Evolutionary conservation across 2,113 vertebrate species (phyloP).

Genomic region (Poeciliopsis prolifica): DNA sequence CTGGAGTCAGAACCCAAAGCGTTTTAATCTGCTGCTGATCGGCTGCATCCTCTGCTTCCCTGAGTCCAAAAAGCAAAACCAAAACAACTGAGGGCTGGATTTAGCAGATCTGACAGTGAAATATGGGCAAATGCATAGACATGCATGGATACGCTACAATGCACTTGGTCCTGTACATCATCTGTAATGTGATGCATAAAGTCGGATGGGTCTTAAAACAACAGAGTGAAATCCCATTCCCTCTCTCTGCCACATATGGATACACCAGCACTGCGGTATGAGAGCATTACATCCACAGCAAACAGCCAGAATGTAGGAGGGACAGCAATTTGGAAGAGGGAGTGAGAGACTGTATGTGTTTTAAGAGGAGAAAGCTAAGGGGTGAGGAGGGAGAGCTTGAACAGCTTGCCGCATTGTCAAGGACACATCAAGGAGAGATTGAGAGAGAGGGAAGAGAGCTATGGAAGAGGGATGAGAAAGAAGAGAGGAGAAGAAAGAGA

Average conservation of each 20-base stretch:
- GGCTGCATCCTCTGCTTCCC: slow-evolving; percentile 20
- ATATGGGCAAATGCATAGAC: neutral
- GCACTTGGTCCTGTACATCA: slow-evolving; percentile 34
- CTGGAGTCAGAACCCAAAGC: neutral
- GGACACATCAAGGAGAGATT: slow-evolving; percentile 84
- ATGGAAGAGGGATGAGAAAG: slow-evolving; percentile 41
- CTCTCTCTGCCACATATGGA: slow-evolving; percentile 44
- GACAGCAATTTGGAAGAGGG: slow-evolving; percentile 33
- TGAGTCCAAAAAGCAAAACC: neutral
- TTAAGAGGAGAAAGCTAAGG: slow-evolving; percentile 16
- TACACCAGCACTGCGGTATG: slow-evolving; percentile 64
- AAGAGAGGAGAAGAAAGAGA: slow-evolving; percentile 39
- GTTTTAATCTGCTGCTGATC: slow-evolving; percentile 18
- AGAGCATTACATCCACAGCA: slow-evolving; percentile 57
- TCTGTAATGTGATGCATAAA: slow-evolving; percentile 49
- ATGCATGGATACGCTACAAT: slow-evolving; percentile 24
- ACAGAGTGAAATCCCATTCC: slow-evolving; percentile 1
- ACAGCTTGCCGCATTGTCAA: slow-evolving; percentile 86
- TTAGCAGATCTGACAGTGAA: slow-evolving; percentile 13
- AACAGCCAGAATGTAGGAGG: slow-evolving; percentile 48
- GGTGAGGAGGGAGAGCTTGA: slow-evolving; percentile 73
- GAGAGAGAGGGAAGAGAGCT: slow-evolving; percentile 61
- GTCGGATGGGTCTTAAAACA: slow-evolving; percentile 38
- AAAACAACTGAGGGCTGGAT: neutral
- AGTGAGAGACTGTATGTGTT: slow-evolving; percentile 26